phyloP scores from a whole-genome alignment of 2,113 vertebrate species.

The Anoplopoma fimbria region DNA sequence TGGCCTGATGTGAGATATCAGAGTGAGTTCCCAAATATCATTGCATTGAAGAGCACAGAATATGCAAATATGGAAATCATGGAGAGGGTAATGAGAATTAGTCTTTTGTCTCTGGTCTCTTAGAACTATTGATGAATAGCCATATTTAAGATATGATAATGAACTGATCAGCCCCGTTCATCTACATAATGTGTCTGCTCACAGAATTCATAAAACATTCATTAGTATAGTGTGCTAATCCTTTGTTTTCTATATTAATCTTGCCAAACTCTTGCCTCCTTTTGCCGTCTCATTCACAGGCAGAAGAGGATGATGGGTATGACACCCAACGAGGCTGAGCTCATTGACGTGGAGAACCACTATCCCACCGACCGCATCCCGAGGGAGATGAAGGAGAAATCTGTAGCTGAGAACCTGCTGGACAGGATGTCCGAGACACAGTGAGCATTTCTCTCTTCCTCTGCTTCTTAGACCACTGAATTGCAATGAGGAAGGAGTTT shows the following conservation, averaged over 20 bases:
- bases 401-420: conserved; percentile 87
- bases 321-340: conserved; percentile 87
- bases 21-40: background rate
- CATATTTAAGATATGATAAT: background rate
- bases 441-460: conserved; percentile 78
- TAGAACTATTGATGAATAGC: background rate
- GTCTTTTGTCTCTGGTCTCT: background rate
- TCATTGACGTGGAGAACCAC: conserved; percentile 87
- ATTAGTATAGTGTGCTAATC: background rate
- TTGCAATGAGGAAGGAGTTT: background rate
- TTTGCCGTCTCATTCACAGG: conserved; percentile 63
- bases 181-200: background rate
- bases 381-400: conserved; percentile 89
- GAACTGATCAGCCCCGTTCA: background rate
- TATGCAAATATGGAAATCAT: background rate
- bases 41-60: background rate
- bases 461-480: background rate
- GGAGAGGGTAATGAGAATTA: background rate
- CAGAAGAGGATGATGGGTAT: conserved; percentile 94
- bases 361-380: conserved; percentile 85
- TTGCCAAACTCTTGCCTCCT: background rate
- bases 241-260: background rate
- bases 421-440: conserved; percentile 88
- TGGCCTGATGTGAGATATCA: background rate
- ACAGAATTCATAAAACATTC: background rate